Conservation (phyloP, 2,113 vertebrate genomes). For the Ploceus nigricollis region DNA sequence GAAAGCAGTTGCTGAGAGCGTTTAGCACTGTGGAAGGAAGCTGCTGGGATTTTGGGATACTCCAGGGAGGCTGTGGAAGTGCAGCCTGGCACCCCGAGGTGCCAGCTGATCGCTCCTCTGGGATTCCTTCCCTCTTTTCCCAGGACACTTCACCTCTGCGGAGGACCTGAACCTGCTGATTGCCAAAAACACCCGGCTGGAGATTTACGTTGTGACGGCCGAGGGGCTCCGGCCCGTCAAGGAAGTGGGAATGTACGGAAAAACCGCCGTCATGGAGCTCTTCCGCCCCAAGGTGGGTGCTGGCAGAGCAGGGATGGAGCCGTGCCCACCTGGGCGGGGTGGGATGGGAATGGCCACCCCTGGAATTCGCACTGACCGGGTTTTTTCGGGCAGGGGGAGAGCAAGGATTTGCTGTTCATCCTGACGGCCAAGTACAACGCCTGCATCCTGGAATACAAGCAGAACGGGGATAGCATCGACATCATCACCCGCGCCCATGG, state of each 20-base stretch:
- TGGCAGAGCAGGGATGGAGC: rapidly evolving
- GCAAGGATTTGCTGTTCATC: slow-evolving; percentile 94
- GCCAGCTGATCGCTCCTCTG: not conserved
- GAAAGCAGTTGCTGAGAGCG: rapidly evolving
- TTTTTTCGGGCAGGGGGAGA: slow-evolving; percentile 82
- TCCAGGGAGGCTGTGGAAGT: not conserved
- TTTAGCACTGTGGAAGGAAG: no score
- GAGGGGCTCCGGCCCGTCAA: slow-evolving; percentile 98
- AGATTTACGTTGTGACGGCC: slow-evolving; percentile 95
- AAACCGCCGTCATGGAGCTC: slow-evolving; percentile 96
- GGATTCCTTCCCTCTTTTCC: not conserved
- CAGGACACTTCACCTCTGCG: slow-evolving; percentile 95
- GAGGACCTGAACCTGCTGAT: slow-evolving; percentile 96
- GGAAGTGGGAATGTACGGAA: slow-evolving; percentile 98
- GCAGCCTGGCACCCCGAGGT: rapidly evolving
- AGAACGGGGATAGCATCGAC: slow-evolving; percentile 94
- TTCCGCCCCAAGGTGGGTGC: slow-evolving; percentile 90
- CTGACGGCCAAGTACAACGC: slow-evolving; percentile 98
- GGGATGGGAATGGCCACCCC: not conserved
- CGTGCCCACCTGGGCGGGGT: rapidly evolving
- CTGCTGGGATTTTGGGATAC: not conserved
- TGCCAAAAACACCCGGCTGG: slow-evolving; percentile 95
- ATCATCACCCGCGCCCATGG: slow-evolving; percentile 96
- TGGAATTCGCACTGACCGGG: rapidly evolving
- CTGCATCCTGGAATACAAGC: slow-evolving; percentile 98